Conservation (phyloP, 2,797 vertebrate species). For the Distichodus sexfasciatus region DNA sequence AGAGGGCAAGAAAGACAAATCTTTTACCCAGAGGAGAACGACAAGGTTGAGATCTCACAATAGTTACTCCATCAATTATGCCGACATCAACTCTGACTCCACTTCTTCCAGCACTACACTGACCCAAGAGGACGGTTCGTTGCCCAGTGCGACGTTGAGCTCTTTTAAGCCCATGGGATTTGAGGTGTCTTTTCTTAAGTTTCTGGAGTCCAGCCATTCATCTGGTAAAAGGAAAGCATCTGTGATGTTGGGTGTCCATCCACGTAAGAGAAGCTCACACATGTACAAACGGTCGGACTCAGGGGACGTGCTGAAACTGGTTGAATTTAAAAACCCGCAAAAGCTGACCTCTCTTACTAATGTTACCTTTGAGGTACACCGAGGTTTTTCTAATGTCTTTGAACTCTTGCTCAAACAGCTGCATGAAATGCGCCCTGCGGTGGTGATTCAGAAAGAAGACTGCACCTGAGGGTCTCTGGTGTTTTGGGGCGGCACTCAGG, state of each 20-base stretch:
- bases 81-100: conserved; percentile 74
- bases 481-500: conserved; percentile 60
- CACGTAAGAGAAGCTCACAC: conserved; percentile 65
- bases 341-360: conserved; percentile 79
- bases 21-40: conserved; percentile 59
- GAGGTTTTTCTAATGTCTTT: conserved; percentile 74
- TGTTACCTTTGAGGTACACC: conserved; percentile 85
- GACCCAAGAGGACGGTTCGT: conserved; percentile 66
- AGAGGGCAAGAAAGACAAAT: conserved; percentile 14
- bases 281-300: conserved; percentile 49
- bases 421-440: conserved; percentile 89
- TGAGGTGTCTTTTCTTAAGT: conserved; percentile 94
- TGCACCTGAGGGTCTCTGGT: conserved; percentile 36
- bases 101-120: conserved; percentile 63
- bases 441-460: conserved; percentile 78
- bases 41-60: conserved; percentile 51
- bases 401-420: conserved; percentile 86
- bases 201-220: conserved; percentile 88
- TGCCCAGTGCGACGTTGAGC: conserved; percentile 78
- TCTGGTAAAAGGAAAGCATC: conserved; percentile 50
- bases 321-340: conserved; percentile 85
- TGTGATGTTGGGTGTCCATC: conserved; percentile 51
- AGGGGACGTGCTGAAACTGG: conserved; percentile 74
- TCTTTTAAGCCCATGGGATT: conserved; percentile 97
- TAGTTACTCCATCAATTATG: conserved; percentile 46